Base-by-base conservation (phyloP, 2,888 invertebrate genomes). In the Cybosia mesomella region DNA sequence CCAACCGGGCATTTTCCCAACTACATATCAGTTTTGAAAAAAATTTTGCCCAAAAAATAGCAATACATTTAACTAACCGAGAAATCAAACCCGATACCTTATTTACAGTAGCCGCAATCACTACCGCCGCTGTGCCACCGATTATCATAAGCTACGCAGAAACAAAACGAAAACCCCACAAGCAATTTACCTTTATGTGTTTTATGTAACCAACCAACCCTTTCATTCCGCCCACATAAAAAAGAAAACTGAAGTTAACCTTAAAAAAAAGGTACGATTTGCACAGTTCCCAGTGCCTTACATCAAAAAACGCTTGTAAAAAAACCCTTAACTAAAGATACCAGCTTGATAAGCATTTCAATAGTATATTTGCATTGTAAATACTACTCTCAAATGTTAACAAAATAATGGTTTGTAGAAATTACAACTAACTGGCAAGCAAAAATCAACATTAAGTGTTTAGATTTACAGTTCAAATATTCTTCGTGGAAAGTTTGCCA, bases 321-420 rank as follows among this genome's bases (percentile, higher is more conserved):
- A 70, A 70, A 70, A 21, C 60, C 36, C 57, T 49, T 57, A 67
- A 57, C 57, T 49, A 68, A 54, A 70, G 60, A 71, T 66, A 58
- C 61, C 69, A 66, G 64, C 64, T 72, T 74, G 79, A 80, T 75
- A 79, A 80, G 71, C 79, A 67, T 73, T 72, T 75, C 68, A 65
- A 75, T 76, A 64, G 65, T 36, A 61, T 70, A 74, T 77, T 74
- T 76, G 72, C 78, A 78, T 72, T 81, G 78, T 74, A 78, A 76
- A 81, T 74, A 72, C 68, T 13, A 24, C 60, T 73, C 68, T 78
- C 73, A 80, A 78, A 72, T 66, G 32, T 58, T 59, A 65, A 64
- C 60, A 53, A 66, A 75, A 73, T 73, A 72, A 64, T 75, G 62
- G 58, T 54, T 34, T 63, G 63, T 21, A 61, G 67, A 72, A 71